phyloP scores from a whole-genome alignment of 2,113 vertebrate species.

The human region GRCh38 chr1:176964501-176965000 shows the following conservation, averaged over 20 bases:
- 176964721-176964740: slow-evolving; percentile 35
- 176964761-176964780: slow-evolving; percentile 35
- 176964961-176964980: background rate
- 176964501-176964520: slow-evolving; percentile 43
- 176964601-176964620: slow-evolving; percentile 10
- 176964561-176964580: background rate
- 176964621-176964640: slow-evolving; percentile 25
- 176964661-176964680: slow-evolving; percentile 38
- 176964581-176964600: slow-evolving; percentile 30
- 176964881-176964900: background rate
- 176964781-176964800: slow-evolving; percentile 36
- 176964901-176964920: background rate
- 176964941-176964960: background rate
- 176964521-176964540: background rate
- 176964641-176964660: slow-evolving; percentile 40
- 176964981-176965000: background rate
- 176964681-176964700: background rate
- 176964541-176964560: background rate
- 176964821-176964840: background rate
- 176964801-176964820: slow-evolving; percentile 4
- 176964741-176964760: slow-evolving; percentile 58
- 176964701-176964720: slow-evolving; percentile 39
- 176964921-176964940: background rate
- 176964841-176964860: background rate
- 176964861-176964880: background rate